Evolutionary conservation across 2,888 invertebrate genomes (phyloP), one percentile per base, ranked within the genome.

Genomic region (Synanthedon formicaeformis): DNA sequence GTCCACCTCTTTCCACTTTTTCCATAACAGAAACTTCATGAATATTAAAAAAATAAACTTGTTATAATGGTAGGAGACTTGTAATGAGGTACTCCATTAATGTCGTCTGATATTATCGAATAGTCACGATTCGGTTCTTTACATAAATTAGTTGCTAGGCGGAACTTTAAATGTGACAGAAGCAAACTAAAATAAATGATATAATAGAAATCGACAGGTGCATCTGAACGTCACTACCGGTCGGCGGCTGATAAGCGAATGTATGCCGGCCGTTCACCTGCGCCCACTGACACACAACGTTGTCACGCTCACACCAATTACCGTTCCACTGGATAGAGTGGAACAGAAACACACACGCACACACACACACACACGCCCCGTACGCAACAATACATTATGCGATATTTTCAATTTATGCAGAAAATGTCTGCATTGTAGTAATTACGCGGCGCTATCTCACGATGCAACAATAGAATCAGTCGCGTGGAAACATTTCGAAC

Each of bases 191-290:
- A 53, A 53, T 53, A 51, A 52, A 49, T 41, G 51, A 52, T 54
- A 53, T 55, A 34, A 52, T 53, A 70, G 67, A 70, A 73, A 77
- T 71, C 72, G 74, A 75, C 79, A 84, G 79, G 78, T 81, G 81
- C 60, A 60, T 65, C 65, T 66, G 67, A 60, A 68, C 80, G 75
- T 77, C 75, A 78, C 76, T 76, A 77, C 77, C 75, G 80, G 75
- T 71, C 71, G 67, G 63, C 71, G 65, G 71, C 68, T 86, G 84
- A 86, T 86, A 85, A 83, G 76, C 71, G 71, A 83, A 86, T 84
- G 81, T 86, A 71, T 81, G 84, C 71, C 82, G 85, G 82, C 71
- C 86, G 73, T 85, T 85, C 81, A 86, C 84, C 86, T 75, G 81
- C 77, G 67, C 79, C 81, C 78, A 80, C 77, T 81, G 76, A 81